These are phyloP conservation scores for Manacus vitellinus DNA, from an alignment of 2,113 vertebrate genomes.

Conservation along the genomic window DNA sequence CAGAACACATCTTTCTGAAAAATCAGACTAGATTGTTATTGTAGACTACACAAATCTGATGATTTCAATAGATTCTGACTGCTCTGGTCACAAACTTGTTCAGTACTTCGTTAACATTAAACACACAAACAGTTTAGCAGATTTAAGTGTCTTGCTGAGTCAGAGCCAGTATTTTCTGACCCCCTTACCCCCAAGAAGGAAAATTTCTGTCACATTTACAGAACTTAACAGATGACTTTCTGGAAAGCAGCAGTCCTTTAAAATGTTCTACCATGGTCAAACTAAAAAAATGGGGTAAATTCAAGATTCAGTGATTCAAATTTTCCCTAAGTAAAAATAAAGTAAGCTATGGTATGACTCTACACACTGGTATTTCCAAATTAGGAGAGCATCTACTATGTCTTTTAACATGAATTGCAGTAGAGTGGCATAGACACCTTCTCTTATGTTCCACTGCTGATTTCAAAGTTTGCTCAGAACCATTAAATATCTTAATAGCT, in stretches of 20 bases:
- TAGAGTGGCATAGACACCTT: background rate
- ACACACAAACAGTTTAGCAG: background rate
- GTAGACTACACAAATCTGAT: background rate
- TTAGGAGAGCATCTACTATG: background rate
- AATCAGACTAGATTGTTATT: background rate
- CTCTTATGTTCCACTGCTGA: background rate
- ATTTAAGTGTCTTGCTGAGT: background rate
- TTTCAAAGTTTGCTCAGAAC: background rate
- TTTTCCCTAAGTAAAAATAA: background rate
- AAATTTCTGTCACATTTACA: background rate
- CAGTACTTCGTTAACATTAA: background rate
- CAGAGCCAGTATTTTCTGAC: background rate
- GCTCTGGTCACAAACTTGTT: background rate
- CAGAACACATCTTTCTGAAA: background rate
- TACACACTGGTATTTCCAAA: background rate
- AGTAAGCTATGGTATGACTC: background rate
- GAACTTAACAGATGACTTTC: background rate
- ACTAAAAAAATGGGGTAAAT: background rate
- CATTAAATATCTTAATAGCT: background rate
- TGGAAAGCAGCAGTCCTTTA: background rate
- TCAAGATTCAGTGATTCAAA: background rate
- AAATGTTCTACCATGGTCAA: background rate
- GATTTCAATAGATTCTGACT: background rate
- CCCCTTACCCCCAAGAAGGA: accelerated
- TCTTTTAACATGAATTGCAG: background rate